Conservation (phyloP, 1,140 invertebrate species). For the Carposina sasakii region DNA sequence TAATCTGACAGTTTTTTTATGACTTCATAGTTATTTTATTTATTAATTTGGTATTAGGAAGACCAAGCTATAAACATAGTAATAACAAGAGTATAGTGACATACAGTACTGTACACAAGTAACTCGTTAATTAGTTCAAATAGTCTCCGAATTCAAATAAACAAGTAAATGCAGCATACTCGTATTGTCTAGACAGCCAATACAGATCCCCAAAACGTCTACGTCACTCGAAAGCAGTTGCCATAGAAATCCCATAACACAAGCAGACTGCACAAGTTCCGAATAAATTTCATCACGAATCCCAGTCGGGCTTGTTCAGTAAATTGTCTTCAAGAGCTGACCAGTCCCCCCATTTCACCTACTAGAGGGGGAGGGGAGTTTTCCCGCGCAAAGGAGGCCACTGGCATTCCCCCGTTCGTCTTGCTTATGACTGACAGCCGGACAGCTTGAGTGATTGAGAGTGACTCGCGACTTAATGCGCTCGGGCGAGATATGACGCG, state of each 20-base stretch:
- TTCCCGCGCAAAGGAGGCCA: slow-evolving; percentile 31
- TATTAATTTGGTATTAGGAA: too few species aligned
- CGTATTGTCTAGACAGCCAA: too few species aligned
- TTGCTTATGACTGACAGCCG: slow-evolving; percentile 70
- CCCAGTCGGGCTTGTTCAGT: slow-evolving; percentile 44
- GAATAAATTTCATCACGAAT: slow-evolving; percentile 51
- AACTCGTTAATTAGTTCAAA: too few species aligned
- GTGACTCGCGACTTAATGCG: slow-evolving; percentile 39
- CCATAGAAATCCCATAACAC: slow-evolving; percentile 32
- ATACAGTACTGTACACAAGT: too few species aligned
- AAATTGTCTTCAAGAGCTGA: slow-evolving; percentile 71
- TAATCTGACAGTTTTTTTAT: too few species aligned
- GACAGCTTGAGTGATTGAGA: slow-evolving; percentile 72
- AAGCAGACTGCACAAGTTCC: slow-evolving; percentile 33
- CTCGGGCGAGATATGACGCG: neutral
- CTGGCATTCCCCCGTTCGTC: slow-evolving; percentile 57
- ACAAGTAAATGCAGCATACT: too few species aligned
- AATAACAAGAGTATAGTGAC: too few species aligned
- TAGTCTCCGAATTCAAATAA: too few species aligned
- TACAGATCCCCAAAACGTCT: too few species aligned
- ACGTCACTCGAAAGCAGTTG: too few species aligned
- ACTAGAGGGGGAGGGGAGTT: slow-evolving; percentile 26
- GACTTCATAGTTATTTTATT: too few species aligned
- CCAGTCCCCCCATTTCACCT: slow-evolving; percentile 43
- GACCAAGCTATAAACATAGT: too few species aligned